Evolutionary conservation across 1,140 invertebrate species (phyloP).

Genomic region (Macrosteles quadrilineatus): DNA sequence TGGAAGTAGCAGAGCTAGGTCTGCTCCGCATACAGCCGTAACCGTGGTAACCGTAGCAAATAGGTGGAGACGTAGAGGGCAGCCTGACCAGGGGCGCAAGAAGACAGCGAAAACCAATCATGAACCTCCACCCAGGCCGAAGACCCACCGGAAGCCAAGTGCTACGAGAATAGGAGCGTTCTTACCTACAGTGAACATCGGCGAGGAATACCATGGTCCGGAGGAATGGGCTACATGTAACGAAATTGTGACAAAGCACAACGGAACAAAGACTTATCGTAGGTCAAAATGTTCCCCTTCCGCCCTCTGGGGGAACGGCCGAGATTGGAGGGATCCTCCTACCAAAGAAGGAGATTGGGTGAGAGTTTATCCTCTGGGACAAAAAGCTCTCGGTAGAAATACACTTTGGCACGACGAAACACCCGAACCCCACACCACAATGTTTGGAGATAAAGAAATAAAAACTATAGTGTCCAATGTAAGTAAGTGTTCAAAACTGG

Average conservation of each 20-base stretch:
- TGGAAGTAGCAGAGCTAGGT: background rate
- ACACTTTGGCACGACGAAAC: conserved; percentile 15
- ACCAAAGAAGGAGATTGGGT: conserved; percentile 62
- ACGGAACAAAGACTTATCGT: background rate
- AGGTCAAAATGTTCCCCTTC: conserved; percentile 7
- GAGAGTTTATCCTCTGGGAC: conserved; percentile 56
- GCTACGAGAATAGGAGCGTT: conserved; percentile 17
- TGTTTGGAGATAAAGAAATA: conserved; percentile 33
- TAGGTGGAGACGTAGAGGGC: conserved; percentile 37
- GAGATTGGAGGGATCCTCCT: conserved; percentile 59
- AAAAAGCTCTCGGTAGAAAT: conserved; percentile 15
- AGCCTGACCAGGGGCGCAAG: conserved; percentile 7
- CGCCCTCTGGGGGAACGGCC: conserved; percentile 60
- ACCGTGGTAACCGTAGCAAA: conserved; percentile 39
- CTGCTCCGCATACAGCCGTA: conserved; percentile 32
- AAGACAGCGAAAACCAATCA: background rate
- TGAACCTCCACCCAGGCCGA: background rate
- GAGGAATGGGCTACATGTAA: conserved; percentile 15
- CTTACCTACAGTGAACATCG: conserved; percentile 30
- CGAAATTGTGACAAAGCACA: conserved; percentile 13
- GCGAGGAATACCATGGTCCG: conserved; percentile 27
- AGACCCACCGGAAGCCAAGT: background rate
- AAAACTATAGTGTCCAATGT: conserved; percentile 30
- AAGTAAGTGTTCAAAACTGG: conserved; percentile 32
- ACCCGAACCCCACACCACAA: conserved; percentile 7